Percentiles rank a stretch among this genome's conserved stretches.
phyloP scores from a whole-genome alignment of 2,113 vertebrate species.

The Ivindomyrus marchei region DNA sequence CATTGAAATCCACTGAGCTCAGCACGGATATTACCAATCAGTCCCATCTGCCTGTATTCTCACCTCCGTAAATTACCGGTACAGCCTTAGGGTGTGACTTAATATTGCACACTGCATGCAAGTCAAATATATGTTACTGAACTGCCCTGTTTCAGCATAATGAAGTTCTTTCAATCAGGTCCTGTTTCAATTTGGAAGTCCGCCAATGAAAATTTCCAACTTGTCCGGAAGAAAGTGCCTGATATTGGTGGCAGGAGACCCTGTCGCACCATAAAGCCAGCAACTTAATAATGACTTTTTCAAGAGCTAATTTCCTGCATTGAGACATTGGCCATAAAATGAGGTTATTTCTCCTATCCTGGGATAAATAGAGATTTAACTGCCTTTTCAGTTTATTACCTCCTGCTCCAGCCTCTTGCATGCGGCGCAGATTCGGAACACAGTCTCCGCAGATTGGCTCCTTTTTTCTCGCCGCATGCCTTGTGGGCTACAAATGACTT shows the following conservation, averaged over 20 bases:
- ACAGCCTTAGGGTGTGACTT: background rate
- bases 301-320: constrained; percentile 63
- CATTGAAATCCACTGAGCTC: background rate
- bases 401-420: constrained; percentile 45
- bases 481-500: constrained; percentile 27
- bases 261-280: constrained; percentile 55
- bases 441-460: constrained; percentile 28
- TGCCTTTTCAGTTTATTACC: constrained; percentile 62
- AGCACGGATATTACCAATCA: background rate
- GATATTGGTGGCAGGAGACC: constrained; percentile 52
- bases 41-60: background rate
- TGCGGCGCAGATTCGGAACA: constrained; percentile 38
- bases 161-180: background rate
- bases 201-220: constrained; percentile 39
- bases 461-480: constrained; percentile 27
- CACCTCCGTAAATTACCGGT: background rate
- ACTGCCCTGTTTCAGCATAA: background rate
- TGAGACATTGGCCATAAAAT: constrained; percentile 56
- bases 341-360: constrained; percentile 53
- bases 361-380: constrained; percentile 68
- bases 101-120: background rate
- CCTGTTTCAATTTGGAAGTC: constrained; percentile 37
- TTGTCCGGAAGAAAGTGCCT: constrained; percentile 34
- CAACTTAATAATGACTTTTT: constrained; percentile 66
- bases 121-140: background rate